Conservation (phyloP, 2,113 vertebrate species). For the Microcebus tavaratra region DNA sequence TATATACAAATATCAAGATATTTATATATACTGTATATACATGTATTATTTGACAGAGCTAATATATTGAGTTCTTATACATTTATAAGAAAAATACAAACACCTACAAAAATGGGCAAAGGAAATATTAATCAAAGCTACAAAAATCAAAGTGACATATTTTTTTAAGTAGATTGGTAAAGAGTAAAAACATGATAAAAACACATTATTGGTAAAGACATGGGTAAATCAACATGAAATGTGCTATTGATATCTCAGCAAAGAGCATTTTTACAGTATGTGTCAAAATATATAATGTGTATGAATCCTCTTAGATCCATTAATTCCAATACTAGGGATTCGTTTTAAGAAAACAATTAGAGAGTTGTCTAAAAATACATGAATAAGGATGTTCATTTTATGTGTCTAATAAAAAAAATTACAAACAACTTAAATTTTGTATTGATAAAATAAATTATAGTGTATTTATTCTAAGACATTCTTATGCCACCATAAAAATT, state of each 20-base stretch:
- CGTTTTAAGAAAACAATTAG: neutral
- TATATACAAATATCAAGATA: neutral
- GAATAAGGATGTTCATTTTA: neutral
- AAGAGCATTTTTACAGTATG: neutral
- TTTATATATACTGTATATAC: neutral
- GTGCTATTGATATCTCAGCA: neutral
- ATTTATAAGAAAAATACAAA: constrained; percentile 26
- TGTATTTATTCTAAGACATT: neutral
- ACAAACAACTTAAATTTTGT: neutral
- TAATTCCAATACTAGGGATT: neutral
- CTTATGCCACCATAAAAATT: neutral
- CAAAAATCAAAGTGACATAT: neutral
- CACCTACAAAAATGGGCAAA: neutral
- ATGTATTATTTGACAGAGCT: neutral
- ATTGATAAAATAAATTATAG: neutral
- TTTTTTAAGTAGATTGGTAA: neutral
- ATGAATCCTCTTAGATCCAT: neutral
- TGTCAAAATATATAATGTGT: neutral
- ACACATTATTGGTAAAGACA: neutral
- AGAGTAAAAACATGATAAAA: neutral
- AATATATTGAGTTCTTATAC: neutral
- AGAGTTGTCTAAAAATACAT: constrained; percentile 10
- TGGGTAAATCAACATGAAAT: neutral
- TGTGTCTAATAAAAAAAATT: neutral
- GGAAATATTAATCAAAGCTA: neutral